Percentiles rank a stretch among this genome's conserved stretches.
Evolutionary conservation across 2,113 vertebrate genomes (phyloP).

Genomic region (Rhinolophus ferrumequinum): DNA sequence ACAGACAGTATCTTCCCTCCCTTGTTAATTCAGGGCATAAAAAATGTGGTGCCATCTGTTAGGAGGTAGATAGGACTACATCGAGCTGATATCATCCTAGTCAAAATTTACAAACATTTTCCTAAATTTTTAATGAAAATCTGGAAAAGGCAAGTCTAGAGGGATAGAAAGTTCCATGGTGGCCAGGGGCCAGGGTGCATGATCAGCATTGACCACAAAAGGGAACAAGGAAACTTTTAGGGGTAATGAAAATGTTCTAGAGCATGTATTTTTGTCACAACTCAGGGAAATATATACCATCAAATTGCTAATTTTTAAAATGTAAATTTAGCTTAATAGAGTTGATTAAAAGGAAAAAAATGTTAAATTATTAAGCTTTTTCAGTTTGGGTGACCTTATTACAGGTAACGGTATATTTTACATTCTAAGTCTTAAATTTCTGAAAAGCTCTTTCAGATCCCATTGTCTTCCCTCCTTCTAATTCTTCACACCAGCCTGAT

Average conservation of each 20-base stretch:
- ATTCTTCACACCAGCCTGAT: neutral
- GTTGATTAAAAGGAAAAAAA: neutral
- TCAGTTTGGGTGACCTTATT: neutral
- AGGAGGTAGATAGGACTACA: neutral
- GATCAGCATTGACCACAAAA: neutral
- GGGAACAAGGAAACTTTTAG: neutral
- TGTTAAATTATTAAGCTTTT: neutral
- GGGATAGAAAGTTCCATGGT: neutral
- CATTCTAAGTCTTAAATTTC: neutral
- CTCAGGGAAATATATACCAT: neutral
- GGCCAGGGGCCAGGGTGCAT: neutral
- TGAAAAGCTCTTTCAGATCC: neutral
- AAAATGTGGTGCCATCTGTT: neutral
- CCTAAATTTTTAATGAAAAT: neutral
- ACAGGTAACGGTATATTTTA: neutral
- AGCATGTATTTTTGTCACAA: neutral
- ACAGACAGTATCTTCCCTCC: neutral
- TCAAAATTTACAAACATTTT: neutral
- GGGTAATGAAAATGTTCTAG: neutral
- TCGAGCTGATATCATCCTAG: neutral
- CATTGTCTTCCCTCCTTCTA: neutral
- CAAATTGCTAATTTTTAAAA: neutral
- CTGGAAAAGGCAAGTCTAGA: neutral
- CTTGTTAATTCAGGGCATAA: neutral
- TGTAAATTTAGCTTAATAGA: neutral